Evolutionary conservation across 53 echinoderm and acorn worm species (phyloP).

Genomic region (Echinarachnius parma): DNA sequence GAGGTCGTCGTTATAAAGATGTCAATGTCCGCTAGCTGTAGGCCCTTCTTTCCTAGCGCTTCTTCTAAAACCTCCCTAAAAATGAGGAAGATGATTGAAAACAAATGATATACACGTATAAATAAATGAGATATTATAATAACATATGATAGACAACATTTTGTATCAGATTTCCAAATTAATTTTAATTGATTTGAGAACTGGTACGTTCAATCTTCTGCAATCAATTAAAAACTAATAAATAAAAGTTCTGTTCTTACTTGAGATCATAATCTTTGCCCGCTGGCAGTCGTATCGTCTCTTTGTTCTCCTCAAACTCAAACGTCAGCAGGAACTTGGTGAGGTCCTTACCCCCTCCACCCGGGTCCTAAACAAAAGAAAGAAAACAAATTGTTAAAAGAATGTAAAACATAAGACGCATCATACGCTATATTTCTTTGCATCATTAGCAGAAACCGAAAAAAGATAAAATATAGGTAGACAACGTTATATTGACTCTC

Average conservation of each 20-base stretch:
- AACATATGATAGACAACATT: too few species aligned
- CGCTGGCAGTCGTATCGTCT: slow-evolving; percentile 40
- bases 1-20: slow-evolving; percentile 25
- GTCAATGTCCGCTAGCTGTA: slow-evolving; percentile 31
- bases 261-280: slow-evolving; percentile 37
- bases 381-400: slow-evolving; percentile 6
- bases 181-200: too few species aligned
- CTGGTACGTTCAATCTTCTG: too few species aligned
- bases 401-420: too few species aligned
- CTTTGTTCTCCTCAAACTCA: slow-evolving; percentile 22
- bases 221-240: neutral
- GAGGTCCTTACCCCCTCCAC: slow-evolving; percentile 22
- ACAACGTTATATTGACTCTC: too few species aligned
- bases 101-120: too few species aligned
- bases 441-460: too few species aligned
- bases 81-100: too few species aligned
- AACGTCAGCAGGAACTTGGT: slow-evolving; percentile 28
- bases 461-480: too few species aligned
- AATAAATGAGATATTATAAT: too few species aligned
- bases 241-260: slow-evolving; percentile 5
- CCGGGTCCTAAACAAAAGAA: slow-evolving; percentile 17
- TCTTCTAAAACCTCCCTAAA: slow-evolving; percentile 33
- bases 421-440: too few species aligned
- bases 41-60: slow-evolving; percentile 29
- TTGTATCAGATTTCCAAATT: too few species aligned